Conservation (phyloP, 2,113 vertebrate genomes). For the Oreamnos americanus region DNA sequence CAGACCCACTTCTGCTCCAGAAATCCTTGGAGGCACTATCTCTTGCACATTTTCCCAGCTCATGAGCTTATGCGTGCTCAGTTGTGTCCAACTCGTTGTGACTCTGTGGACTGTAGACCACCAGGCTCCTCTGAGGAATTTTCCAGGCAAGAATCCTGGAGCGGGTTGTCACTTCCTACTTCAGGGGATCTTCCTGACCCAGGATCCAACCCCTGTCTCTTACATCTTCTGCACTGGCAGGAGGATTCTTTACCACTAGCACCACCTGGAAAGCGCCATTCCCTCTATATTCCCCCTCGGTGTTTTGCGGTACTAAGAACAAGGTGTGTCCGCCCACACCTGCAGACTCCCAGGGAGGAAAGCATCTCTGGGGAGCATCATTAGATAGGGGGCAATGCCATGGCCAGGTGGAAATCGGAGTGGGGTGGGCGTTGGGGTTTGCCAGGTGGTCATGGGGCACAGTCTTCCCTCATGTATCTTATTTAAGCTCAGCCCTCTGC, state of each 20-base stretch:
- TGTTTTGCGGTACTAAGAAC: background rate
- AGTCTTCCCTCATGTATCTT: background rate
- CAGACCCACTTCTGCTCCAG: background rate
- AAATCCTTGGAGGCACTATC: background rate
- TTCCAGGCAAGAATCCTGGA: background rate
- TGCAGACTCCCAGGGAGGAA: background rate
- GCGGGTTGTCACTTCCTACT: background rate
- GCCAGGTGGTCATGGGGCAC: background rate
- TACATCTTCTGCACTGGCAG: background rate
- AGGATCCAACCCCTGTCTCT: background rate
- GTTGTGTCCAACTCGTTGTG: background rate
- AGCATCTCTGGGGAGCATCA: background rate
- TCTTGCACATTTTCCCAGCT: background rate
- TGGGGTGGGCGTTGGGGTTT: background rate
- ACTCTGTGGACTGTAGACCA: background rate
- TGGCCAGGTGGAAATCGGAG: background rate
- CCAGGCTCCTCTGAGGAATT: background rate
- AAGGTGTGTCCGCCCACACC: background rate
- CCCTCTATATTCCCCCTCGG: background rate
- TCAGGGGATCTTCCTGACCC: background rate
- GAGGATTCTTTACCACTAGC: background rate
- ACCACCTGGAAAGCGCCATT: background rate
- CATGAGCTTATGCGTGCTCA: background rate
- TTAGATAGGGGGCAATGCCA: background rate
- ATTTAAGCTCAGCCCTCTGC: background rate